These are phyloP conservation scores for Siniperca obscura DNA, from an alignment of 2,797 vertebrate species.

Conservation along the genomic window DNA sequence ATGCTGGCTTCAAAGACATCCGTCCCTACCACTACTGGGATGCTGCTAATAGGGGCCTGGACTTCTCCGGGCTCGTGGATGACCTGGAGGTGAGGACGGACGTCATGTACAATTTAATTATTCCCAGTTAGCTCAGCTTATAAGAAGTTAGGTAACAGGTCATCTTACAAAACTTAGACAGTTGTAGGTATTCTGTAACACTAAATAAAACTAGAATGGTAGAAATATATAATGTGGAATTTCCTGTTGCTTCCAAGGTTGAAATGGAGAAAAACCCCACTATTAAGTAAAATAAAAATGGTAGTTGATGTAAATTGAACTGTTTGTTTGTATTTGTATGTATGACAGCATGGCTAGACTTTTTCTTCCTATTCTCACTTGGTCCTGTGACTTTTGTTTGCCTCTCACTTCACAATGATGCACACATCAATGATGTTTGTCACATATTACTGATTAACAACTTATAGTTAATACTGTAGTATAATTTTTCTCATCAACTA, in stretches of 20 bases:
- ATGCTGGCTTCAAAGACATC: slow-evolving; percentile 95
- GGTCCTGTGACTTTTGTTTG: background rate
- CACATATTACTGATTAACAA: background rate
- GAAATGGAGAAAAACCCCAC: background rate
- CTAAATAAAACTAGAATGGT: background rate
- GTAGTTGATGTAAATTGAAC: background rate
- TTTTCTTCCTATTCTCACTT: background rate
- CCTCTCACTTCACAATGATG: background rate
- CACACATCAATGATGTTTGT: background rate
- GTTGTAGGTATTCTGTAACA: too few species aligned
- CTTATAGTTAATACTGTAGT: background rate
- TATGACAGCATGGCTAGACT: too few species aligned
- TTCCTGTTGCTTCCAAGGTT: background rate
- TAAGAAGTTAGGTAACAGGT: background rate
- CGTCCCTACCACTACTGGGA: slow-evolving; percentile 95
- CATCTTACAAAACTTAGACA: background rate
- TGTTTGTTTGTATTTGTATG: background rate
- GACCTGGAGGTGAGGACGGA: slow-evolving; percentile 90
- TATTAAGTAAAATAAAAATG: background rate
- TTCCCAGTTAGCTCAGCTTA: background rate
- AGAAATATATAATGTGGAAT: background rate
- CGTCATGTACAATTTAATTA: background rate
- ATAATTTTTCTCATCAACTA: background rate
- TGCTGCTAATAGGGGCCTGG: slow-evolving; percentile 90
- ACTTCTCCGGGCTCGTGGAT: slow-evolving; percentile 89